phyloP scores from a whole-genome alignment of 2,888 invertebrate genomes.

The Spodoptera exigua region DNA sequence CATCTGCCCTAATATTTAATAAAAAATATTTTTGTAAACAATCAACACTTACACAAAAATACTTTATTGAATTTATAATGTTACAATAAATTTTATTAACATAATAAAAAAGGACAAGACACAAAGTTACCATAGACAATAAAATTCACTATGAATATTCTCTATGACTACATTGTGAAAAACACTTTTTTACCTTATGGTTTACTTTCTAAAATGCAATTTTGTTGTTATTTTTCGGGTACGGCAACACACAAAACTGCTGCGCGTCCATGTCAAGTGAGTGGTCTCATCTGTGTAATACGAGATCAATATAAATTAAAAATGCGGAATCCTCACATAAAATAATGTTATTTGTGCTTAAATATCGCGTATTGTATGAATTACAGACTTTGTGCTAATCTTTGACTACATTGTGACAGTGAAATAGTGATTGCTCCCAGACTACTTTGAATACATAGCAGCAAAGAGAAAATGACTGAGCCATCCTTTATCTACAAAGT shows the following conservation, averaged over 20 bases:
- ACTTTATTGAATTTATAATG: too few relatives aligned
- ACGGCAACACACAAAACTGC: slow-evolving; percentile 77
- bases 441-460: slow-evolving; percentile 71
- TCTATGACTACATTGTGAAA: not conserved
- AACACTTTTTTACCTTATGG: slow-evolving; percentile 9
- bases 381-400: slow-evolving; percentile 44
- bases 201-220: slow-evolving; percentile 52
- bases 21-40: too few relatives aligned
- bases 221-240: slow-evolving; percentile 39
- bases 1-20: too few relatives aligned
- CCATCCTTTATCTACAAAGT: slow-evolving; percentile 81
- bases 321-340: slow-evolving; percentile 79
- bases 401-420: slow-evolving; percentile 20
- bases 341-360: slow-evolving; percentile 69
- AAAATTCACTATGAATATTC: not conserved
- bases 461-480: slow-evolving; percentile 80
- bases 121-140: not conserved
- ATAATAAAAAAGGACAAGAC: too few relatives aligned
- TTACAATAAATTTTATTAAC: not conserved
- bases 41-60: too few relatives aligned
- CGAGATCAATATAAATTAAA: slow-evolving; percentile 86
- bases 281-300: slow-evolving; percentile 76
- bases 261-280: slow-evolving; percentile 88
- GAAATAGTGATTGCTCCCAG: slow-evolving; percentile 42
- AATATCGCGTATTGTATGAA: slow-evolving; percentile 49